A percentile compares a stretch with the other conserved stretches of the same genome.
These are phyloP conservation scores for Uloborus plumipes DNA, from an alignment of 2,888 invertebrate genomes.

Conservation along the genomic window DNA sequence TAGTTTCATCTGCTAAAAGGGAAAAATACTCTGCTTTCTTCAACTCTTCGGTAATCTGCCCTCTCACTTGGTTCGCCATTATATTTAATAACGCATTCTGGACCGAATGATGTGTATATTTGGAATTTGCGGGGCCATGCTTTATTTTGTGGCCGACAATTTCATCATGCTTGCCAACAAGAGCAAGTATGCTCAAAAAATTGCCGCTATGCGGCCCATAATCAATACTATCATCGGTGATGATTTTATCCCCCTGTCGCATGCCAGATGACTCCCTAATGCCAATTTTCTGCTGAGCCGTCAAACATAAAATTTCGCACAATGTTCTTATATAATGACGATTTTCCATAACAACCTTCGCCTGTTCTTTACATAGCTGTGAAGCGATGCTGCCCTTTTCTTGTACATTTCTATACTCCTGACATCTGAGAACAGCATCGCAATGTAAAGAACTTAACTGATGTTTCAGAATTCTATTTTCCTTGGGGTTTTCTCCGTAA, in stretches of 20 bases:
- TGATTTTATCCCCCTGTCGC: neutral
- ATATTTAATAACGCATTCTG: conserved; percentile 20
- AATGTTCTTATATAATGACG: conserved; percentile 9
- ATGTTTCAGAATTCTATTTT: conserved; percentile 3
- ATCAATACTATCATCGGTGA: neutral
- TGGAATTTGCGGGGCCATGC: conserved; percentile 5
- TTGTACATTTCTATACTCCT: neutral
- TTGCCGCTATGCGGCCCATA: conserved; percentile 17
- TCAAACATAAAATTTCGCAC: conserved; percentile 11
- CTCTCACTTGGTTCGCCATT: conserved; percentile 7
- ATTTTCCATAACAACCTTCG: neutral
- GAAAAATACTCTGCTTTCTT: conserved; percentile 11
- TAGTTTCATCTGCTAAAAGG: conserved; percentile 17
- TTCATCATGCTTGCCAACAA: conserved; percentile 11
- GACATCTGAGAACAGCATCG: conserved; percentile 6
- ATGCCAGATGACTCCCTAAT: conserved; percentile 2
- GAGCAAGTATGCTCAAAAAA: conserved; percentile 16
- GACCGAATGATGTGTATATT: conserved; percentile 19
- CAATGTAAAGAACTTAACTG: conserved; percentile 15
- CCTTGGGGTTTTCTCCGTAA: neutral
- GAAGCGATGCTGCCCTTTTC: conserved; percentile 5
- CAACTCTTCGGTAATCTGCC: neutral
- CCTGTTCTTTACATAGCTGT: conserved; percentile 9
- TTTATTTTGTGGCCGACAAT: conserved; percentile 1
- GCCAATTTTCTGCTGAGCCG: conserved; percentile 12